phyloP scores from a whole-genome alignment of 1,140 invertebrate genomes.

The Drosophila setifemur region DNA sequence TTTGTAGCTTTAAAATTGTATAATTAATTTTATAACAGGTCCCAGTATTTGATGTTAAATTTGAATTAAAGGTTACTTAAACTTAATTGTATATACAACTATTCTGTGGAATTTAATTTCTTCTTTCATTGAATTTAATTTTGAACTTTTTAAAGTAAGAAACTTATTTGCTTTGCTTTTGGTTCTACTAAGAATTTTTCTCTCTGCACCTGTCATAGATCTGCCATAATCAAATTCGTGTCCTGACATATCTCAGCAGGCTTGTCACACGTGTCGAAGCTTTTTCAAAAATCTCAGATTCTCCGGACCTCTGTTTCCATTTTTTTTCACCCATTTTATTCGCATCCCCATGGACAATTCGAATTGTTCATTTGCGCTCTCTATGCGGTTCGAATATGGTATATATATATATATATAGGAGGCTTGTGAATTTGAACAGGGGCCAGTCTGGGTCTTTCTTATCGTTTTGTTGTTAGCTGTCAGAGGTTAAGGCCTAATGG shows the following conservation, averaged over 20 bases:
- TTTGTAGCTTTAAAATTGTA: too few relatives aligned
- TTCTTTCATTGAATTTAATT: neutral
- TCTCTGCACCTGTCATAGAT: neutral
- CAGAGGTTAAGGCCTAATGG: slow-evolving; percentile 19
- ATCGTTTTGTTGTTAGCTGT: neutral
- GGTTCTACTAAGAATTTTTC: neutral
- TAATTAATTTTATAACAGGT: too few relatives aligned
- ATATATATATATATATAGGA: slow-evolving; percentile 5
- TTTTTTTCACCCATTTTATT: neutral
- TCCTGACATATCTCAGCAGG: slow-evolving; percentile 39
- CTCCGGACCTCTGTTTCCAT: neutral
- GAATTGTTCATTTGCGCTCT: slow-evolving; percentile 16
- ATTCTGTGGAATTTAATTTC: too few relatives aligned
- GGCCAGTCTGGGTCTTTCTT: slow-evolving; percentile 12
- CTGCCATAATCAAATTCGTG: slow-evolving; percentile 48
- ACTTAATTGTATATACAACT: too few relatives aligned
- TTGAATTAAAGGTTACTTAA: too few relatives aligned
- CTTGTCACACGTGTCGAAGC: slow-evolving; percentile 55
- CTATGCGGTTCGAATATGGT: neutral
- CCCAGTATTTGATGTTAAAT: too few relatives aligned
- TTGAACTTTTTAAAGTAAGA: neutral
- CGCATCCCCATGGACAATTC: slow-evolving; percentile 2
- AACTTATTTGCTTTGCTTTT: slow-evolving; percentile 12
- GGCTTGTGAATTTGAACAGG: slow-evolving; percentile 7
- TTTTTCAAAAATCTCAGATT: slow-evolving; percentile 39